These are phyloP conservation scores for Mesodorylaimus sp. DNA, from an alignment of 2,888 invertebrate species.

Conservation along the genomic window DNA sequence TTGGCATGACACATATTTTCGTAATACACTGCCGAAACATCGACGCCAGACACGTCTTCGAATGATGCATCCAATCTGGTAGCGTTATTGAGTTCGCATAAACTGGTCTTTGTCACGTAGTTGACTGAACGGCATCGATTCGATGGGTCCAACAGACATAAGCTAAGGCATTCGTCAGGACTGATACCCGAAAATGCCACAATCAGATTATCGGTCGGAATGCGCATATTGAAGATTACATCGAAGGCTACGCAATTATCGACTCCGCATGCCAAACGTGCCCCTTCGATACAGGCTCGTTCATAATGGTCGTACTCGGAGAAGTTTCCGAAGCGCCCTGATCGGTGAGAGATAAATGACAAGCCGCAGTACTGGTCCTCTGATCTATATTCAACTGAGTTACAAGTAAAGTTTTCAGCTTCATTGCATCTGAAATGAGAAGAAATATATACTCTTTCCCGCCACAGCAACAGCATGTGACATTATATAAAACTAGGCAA, in stretches of 20 bases:
- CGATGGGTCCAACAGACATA: slow-evolving; percentile 8
- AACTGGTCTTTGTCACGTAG: not conserved
- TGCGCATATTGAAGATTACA: not conserved
- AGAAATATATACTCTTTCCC: not conserved
- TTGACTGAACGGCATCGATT: slow-evolving; percentile 9
- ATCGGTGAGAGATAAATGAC: not conserved
- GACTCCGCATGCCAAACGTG: too few species aligned
- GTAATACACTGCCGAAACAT: not conserved
- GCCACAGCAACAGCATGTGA: too few species aligned
- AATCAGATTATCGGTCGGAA: not conserved
- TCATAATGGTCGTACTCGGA: slow-evolving; percentile 3
- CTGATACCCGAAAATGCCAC: slow-evolving; percentile 1
- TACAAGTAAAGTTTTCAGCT: slow-evolving; percentile 4
- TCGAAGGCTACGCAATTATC: slow-evolving; percentile 4
- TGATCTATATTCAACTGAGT: slow-evolving; percentile 1
- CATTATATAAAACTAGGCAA: too few species aligned
- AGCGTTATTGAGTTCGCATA: slow-evolving; percentile 6
- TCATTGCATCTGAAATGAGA: not conserved
- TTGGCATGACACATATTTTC: too few species aligned
- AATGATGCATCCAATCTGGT: not conserved
- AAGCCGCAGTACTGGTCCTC: not conserved
- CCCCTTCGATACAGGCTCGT: slow-evolving; percentile 5
- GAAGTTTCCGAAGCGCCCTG: not conserved
- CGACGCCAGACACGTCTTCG: not conserved
- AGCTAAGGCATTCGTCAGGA: slow-evolving; percentile 7